Evolutionary conservation across 2,113 vertebrate species (phyloP).

Genomic region (Calypte anna): DNA sequence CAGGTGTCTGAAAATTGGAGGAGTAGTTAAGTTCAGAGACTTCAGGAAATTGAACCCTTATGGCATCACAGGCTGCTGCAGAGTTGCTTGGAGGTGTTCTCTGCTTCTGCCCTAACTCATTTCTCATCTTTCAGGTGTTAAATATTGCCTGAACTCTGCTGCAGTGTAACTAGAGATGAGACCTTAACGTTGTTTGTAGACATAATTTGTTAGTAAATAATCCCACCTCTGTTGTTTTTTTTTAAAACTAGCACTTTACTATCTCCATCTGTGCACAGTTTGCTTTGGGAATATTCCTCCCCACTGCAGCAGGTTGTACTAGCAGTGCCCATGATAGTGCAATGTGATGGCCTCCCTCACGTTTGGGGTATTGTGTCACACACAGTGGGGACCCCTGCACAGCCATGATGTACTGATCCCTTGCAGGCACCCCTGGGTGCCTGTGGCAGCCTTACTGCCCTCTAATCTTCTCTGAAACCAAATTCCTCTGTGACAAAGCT

Average conservation of each 20-base stretch:
- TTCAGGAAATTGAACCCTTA: not conserved
- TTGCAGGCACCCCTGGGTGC: not conserved
- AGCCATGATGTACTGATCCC: accelerated
- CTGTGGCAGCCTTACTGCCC: not conserved
- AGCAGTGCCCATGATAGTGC: accelerated
- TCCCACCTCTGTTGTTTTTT: accelerated
- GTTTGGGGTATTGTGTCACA: not conserved
- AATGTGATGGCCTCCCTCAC: not conserved
- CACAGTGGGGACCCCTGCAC: accelerated
- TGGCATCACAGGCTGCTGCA: not conserved
- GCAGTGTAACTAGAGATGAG: not conserved
- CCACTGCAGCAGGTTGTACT: accelerated
- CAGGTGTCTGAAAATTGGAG: not conserved
- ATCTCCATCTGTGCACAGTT: not conserved
- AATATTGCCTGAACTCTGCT: not conserved
- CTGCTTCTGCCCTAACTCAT: not conserved
- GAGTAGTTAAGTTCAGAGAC: not conserved
- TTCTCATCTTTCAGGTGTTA: not conserved
- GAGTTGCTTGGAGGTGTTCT: not conserved
- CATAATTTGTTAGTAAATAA: not conserved
- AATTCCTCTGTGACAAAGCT: not conserved
- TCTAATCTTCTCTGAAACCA: not conserved
- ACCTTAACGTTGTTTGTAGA: accelerated
- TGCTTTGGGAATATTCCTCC: not conserved
- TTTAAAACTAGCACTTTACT: not conserved